phyloP scores from a whole-genome alignment of 1,140 invertebrate species.

The Drosophila fuyamai region DNA sequence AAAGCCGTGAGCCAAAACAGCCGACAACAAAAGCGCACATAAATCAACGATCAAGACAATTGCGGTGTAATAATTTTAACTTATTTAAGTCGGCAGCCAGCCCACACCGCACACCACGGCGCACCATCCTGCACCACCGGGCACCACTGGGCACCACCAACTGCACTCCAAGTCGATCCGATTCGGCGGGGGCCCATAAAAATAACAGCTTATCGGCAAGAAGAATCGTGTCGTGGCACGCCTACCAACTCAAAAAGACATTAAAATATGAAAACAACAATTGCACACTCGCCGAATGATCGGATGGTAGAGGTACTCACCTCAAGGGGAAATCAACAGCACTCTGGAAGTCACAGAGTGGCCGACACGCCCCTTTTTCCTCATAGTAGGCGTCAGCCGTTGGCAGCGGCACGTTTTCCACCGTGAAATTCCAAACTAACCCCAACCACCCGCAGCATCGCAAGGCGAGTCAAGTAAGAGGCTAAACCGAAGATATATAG shows the following conservation, averaged over 20 bases:
- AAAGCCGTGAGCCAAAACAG: conserved; percentile 28
- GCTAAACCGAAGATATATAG: conserved; percentile 47
- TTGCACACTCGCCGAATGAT: conserved; percentile 35
- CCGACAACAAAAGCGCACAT: conserved; percentile 77
- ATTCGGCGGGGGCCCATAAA: conserved; percentile 73
- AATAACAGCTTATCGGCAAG: conserved; percentile 78
- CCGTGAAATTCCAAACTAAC: conserved; percentile 65
- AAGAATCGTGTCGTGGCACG: conserved; percentile 79
- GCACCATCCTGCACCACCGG: conserved; percentile 7
- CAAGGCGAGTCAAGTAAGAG: conserved; percentile 23
- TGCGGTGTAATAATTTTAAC: conserved; percentile 82
- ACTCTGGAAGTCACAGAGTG: conserved; percentile 46
- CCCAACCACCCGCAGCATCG: conserved; percentile 27
- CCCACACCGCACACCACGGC: conserved; percentile 55
- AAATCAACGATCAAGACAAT: conserved; percentile 81
- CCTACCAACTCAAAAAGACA: conserved; percentile 79
- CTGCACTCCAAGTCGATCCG: conserved; percentile 36
- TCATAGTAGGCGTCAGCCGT: conserved; percentile 60
- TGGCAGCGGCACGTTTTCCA: conserved; percentile 74
- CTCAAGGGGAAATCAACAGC: conserved; percentile 76
- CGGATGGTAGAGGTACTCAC: conserved; percentile 16
- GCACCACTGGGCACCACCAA: conserved; percentile 9
- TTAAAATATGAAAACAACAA: conserved; percentile 83
- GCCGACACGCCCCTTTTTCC: conserved; percentile 48
- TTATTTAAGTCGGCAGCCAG: conserved; percentile 77